Evolutionary conservation across 2,888 invertebrate species (phyloP), one percentile per base, ranked within the genome.

Genomic region (Dascillus cervinus): DNA sequence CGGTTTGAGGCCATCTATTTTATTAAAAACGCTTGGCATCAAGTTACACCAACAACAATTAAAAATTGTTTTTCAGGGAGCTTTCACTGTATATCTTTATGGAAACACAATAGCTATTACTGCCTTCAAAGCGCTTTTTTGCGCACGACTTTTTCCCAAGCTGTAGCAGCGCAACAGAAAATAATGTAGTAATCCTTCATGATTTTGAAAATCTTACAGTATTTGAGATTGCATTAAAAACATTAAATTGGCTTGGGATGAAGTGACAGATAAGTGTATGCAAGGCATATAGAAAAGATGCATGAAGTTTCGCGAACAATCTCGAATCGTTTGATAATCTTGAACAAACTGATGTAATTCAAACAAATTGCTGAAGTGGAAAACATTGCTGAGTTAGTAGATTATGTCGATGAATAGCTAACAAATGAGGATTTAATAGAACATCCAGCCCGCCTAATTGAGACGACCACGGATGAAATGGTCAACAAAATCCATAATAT

Each of bases 221-320:
- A 17, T 17, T 17, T 17, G 4, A 17, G 17, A 17, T 8, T 13
- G 21, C 32, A 35, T 20, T n/a, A n/a, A n/a, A n/a, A n/a, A n/a
- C n/a, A n/a, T n/a, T n/a, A n/a, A n/a, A n/a, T n/a, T 6, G 17
- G 17, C 17, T 17, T 17, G 4, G 17, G 17, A 6, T 4, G 17
- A 17, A 17, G 6, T 6, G 6, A 17, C 8, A 6, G 5, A 17
- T 17, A 17, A 17, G 6, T 17, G 17, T n/a, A n/a, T n/a, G n/a
- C n/a, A n/a, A n/a, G n/a, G n/a, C n/a, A n/a, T n/a, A n/a, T n/a
- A n/a, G n/a, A n/a, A n/a, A n/a, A n/a, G n/a, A n/a, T n/a, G n/a
- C n/a, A n/a, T n/a, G n/a, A n/a, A n/a, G 17, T 17, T 17, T 17
- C 17, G 17, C 17, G 17, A 17, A 17, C 17, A 17, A 17, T 17